Evolutionary conservation across 2,888 invertebrate genomes (phyloP), one percentile per base, ranked within the genome.

Genomic region (Carterocephalus palaemon): DNA sequence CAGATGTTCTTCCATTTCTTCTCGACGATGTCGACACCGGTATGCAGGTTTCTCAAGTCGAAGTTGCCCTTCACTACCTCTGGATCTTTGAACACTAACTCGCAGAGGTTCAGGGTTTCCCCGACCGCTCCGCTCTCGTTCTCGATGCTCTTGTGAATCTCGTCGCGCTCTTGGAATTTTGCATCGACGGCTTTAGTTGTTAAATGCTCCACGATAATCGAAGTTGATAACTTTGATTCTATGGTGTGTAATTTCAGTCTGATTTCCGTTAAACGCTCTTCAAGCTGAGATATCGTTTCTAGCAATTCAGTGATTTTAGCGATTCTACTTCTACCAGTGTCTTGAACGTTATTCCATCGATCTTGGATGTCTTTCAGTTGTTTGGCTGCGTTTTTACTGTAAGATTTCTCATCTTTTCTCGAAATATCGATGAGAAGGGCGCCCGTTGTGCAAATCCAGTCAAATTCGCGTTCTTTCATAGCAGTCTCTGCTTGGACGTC

Each of bases 1-100:
- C 94, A 95, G 1, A 94, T 91, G 28, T 89, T 88, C 60, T 92
- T 93, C 95, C 95, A 95, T 51, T 94, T 90, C 64, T 90, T 91
- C 59, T 95, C 94, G 6, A 95, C 81, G 46, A 91, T 91, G 38
- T 92, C 90, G 37, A 92, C 90, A 0, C 92, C 91, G 0, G 84
- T 82, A 16, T 89, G 90, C 6, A 95, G 83, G 38, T 90, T 90
- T 22, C 92, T 90, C 0, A 91, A 90, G 51, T 93, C 91, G 39
- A 94, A 91, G 56, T 93, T 91, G 0, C 90, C 90, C 60, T 92
- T 92, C 73, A 91, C 90, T 0, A 91, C 88, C 55, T 94, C 93
- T 1, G 92, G 90, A 59, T 95, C 94, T 59, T 89, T 92, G 31
- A 95, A 78, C 1, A 95, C 77, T 31, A 94, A 88, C 60, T 95